Percentiles rank a stretch among this genome's conserved stretches.
Evolutionary conservation across 1,140 invertebrate species (phyloP).

Genomic region (Halyomorpha halys): DNA sequence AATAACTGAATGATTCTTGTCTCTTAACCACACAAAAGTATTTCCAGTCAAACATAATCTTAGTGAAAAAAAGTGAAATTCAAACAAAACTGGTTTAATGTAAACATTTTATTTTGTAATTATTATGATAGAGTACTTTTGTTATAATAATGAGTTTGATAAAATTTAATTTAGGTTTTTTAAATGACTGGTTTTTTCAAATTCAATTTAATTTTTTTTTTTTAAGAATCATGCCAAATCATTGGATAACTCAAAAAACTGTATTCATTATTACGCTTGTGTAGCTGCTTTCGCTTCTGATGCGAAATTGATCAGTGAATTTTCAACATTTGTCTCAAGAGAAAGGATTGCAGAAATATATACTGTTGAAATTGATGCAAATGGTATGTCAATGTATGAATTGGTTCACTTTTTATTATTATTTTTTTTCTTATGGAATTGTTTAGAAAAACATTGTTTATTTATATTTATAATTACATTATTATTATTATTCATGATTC

Average conservation of each 20-base stretch:
- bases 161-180: neutral
- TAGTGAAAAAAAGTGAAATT: too few species aligned
- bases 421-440: neutral
- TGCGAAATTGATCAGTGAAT: conserved; percentile 54
- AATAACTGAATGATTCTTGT: too few species aligned
- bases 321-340: conserved; percentile 52
- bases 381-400: conserved; percentile 5
- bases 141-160: too few species aligned
- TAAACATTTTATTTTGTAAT: too few species aligned
- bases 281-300: conserved; percentile 69
- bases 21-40: too few species aligned
- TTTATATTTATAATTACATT: neutral
- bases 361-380: conserved; percentile 24
- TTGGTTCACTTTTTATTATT: neutral
- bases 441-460: neutral
- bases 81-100: too few species aligned
- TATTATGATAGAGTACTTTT: too few species aligned
- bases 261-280: conserved; percentile 61
- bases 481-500: neutral
- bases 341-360: conserved; percentile 33
- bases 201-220: neutral
- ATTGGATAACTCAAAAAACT: conserved; percentile 34
- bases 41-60: too few species aligned
- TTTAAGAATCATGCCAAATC: conserved; percentile 32
- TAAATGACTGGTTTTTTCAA: neutral